A percentile compares a stretch with the other conserved stretches of the same genome.
Evolutionary conservation across 1,140 invertebrate genomes (phyloP).

Genomic region (Polyergus mexicanus): DNA sequence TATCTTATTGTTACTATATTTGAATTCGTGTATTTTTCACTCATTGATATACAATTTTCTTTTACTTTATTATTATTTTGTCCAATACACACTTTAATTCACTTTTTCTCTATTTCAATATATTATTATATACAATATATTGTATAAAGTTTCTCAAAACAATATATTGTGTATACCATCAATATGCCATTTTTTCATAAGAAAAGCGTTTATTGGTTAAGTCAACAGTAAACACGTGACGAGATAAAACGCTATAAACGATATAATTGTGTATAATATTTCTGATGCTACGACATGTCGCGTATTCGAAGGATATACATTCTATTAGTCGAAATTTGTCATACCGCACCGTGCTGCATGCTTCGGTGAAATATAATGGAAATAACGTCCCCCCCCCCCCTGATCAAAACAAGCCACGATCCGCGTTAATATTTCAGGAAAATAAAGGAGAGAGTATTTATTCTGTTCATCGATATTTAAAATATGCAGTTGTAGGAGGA

Average conservation of each 20-base stretch:
- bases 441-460: conserved; percentile 42
- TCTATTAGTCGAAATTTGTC: conserved; percentile 15
- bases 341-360: conserved; percentile 11
- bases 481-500: conserved; percentile 2
- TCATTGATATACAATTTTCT: not conserved
- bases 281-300: conserved; percentile 30
- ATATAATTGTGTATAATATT: conserved; percentile 51
- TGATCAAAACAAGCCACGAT: conserved; percentile 42
- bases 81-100: not conserved
- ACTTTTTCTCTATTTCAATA: not conserved
- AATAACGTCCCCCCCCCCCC: conserved; percentile 31
- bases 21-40: not conserved
- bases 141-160: not conserved
- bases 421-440: conserved; percentile 53
- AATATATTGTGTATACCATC: not conserved
- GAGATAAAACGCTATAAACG: conserved; percentile 41
- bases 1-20: not conserved
- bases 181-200: not conserved
- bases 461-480: conserved; percentile 56
- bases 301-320: conserved; percentile 26
- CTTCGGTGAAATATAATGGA: conserved; percentile 44
- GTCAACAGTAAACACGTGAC: not conserved
- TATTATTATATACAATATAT: not conserved
- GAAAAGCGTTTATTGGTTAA: not conserved
- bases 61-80: conserved; percentile 5